Evolutionary conservation across 2,888 invertebrate genomes (phyloP), one percentile per base, ranked within the genome.

Genomic region (Galerucella nymphaeae): DNA sequence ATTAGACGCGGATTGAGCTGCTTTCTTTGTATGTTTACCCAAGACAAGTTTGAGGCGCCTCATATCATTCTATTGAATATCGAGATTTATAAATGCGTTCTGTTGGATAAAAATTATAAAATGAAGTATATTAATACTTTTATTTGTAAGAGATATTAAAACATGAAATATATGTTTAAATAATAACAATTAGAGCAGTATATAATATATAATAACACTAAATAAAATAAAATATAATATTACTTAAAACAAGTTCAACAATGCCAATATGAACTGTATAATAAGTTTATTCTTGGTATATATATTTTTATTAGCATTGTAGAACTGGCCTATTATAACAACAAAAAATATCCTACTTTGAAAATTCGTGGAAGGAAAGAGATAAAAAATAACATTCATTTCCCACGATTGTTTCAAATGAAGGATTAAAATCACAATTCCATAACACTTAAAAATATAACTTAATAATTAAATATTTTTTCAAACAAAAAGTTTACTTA

Each of bases 111-210:
- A 58, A 58, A 30, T 18, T 58, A 13, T 3, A 13, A 58, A 58
- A 13, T 59, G 42, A 62, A 30, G 8, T 41, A 62, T 62, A 42
- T 41, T 11, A 62, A 41, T 38, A 59, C 59, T 14, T 59, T 30
- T 42, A 62, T 42, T 62, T 5, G n/a, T 48, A 48, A 48, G 14
- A 48, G 4, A 48, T 48, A 48, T 48, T 48, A 48, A 48, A 48
- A 48, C 48, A 48, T 14, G 48, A 48, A 14, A 48, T 48, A 48
- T 45, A 48, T n/a, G 48, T 48, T 48, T 6, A n/a, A 14, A 48
- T 48, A 48, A 48, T 48, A 48, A 48, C 48, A 48, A 48, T 48
- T 48, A 14, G 4, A 48, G 48, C n/a, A 48, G 6, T 48, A 48
- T 48, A 48, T n/a, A n/a, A 48, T 48, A n/a, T 48, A 48, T 4